Base-by-base conservation (phyloP, 1,140 invertebrate species). In the Hypsibius dujardini region DNA sequence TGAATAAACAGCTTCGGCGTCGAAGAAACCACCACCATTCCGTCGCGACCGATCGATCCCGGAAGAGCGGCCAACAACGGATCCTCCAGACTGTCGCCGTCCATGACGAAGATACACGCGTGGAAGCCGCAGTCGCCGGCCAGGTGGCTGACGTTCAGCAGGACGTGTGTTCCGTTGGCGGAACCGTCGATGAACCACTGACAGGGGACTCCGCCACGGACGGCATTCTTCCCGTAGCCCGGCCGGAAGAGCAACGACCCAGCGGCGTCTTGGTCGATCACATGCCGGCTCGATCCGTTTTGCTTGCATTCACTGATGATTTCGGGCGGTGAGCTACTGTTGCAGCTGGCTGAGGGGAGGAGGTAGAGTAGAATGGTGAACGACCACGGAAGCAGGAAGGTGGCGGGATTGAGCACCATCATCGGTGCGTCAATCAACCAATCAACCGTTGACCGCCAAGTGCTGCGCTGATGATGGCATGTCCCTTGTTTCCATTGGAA, bases 171-270 rank as follows among this genome's bases (percentile, higher is more conserved):
- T 7, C 62, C 62, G 12, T 15, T 15, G 12, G 12, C 42, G 12
- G 62, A 67, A 7, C 62, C 62, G 42, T 67, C 62, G 62, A 67
- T 67, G 45, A 67, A 67, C 62, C 62, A 67, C 62, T 67, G 62
- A 45, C 62, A 67, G 3, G 62, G 12, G 12, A 67, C 7, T 28
- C 28, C 28, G 28, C 28, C 28, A 28, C 28, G 28, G 28, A 28
- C 28, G 28, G 28, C 7, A 56, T 7, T 12, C 50, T n/a, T 56
- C n/a, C n/a, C n/a, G 50, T 7, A 56, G 50, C 7, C 7, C 7
- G 50, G n/a, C n/a, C 50, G 50, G n/a, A 12, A 56, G 50, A 56
- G 50, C 50, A 56, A n/a, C 7, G 50, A 12, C n/a, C 50, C 50
- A n/a, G 7, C n/a, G n/a, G 7, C 7, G 7, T 56, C 7, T 7